These are phyloP conservation scores for Microplitis demolitor DNA, from an alignment of 1,140 invertebrate species.

Conservation along the genomic window DNA sequence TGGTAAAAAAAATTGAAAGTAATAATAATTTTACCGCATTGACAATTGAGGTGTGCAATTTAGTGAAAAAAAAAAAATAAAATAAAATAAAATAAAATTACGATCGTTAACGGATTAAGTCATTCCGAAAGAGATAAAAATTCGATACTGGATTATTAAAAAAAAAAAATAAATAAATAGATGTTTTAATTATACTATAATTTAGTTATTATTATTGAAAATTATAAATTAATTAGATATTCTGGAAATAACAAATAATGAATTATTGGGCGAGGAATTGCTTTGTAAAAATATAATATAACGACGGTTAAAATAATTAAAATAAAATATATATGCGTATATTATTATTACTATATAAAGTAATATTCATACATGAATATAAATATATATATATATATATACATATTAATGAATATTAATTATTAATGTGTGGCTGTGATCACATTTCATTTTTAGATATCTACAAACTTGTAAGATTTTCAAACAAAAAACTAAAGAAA, in stretches of 20 bases:
- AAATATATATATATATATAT: not conserved
- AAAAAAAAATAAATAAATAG: no score
- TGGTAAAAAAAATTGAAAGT: no score
- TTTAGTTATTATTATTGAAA: no score
- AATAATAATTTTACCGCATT: no score
- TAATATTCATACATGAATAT: not conserved
- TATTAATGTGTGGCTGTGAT: slow-evolving; percentile 61
- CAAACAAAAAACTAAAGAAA: slow-evolving; percentile 27
- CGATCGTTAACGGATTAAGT: not conserved
- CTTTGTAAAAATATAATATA: not conserved
- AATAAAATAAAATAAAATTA: not conserved
- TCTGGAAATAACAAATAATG: not conserved
- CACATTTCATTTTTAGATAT: slow-evolving; percentile 57
- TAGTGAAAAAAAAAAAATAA: no score
- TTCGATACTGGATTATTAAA: no score
- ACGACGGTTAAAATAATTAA: no score
- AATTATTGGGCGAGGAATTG: slow-evolving; percentile 2
- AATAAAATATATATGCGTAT: slow-evolving; percentile 28
- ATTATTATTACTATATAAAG: slow-evolving; percentile 22
- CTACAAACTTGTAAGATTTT: slow-evolving; percentile 33
- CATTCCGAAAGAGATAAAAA: no score
- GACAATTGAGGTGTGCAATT: no score
- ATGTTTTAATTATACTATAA: no score
- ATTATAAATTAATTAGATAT: no score
- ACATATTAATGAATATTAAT: slow-evolving; percentile 32